Percentiles rank a stretch among this genome's conserved stretches.
These are phyloP conservation scores for Cataglyphis cursor DNA, from an alignment of 2,888 invertebrate species.

Conservation along the genomic window DNA sequence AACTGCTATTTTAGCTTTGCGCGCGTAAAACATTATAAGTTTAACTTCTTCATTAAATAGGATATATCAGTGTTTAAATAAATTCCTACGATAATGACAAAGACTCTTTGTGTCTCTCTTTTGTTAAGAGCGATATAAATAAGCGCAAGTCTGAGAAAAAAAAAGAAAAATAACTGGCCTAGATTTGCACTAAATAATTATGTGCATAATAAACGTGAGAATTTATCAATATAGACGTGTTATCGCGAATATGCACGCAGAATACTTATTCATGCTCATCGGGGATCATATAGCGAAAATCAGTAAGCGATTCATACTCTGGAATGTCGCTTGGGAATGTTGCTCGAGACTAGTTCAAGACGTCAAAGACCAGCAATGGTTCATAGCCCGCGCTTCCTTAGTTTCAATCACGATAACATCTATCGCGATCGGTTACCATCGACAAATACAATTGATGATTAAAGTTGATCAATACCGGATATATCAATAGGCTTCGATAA, in stretches of 20 bases:
- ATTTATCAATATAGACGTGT: not conserved
- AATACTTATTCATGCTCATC: not conserved
- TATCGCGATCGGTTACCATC: not conserved
- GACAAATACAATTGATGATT: not conserved
- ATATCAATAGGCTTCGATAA: not conserved
- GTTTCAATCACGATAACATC: constrained; percentile 30
- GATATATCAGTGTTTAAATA: not conserved
- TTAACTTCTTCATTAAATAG: not conserved
- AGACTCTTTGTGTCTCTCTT: not conserved
- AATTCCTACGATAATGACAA: not conserved
- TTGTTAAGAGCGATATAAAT: not conserved
- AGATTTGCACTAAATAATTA: not conserved
- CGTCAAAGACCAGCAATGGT: constrained; percentile 66
- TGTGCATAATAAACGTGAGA: not conserved
- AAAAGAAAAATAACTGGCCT: not conserved
- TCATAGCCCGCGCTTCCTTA: constrained; percentile 67
- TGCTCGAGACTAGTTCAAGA: constrained; percentile 69
- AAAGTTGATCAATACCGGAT: not conserved
- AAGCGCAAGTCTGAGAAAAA: not conserved
- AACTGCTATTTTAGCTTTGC: not conserved
- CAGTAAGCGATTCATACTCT: constrained; percentile 74
- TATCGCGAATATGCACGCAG: not conserved
- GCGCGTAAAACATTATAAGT: not conserved
- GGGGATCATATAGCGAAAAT: constrained; percentile 35
- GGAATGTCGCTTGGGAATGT: constrained; percentile 79